Evolutionary conservation across 2,113 vertebrate genomes (phyloP), one percentile per base, ranked within the genome.

Genomic region (Serilophus lunatus): DNA sequence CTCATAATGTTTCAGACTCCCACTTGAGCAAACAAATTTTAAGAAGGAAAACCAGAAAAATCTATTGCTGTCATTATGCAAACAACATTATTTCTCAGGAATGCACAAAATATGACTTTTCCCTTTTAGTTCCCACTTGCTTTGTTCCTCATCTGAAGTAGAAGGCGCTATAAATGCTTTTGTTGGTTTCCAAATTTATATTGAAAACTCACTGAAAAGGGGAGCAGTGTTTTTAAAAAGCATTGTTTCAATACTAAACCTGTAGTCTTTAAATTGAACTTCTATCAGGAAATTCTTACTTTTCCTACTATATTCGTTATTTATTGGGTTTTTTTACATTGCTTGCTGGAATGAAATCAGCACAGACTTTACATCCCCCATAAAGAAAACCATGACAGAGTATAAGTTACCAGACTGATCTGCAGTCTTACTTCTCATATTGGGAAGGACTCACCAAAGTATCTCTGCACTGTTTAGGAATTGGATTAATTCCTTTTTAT

Each of bases 111-210:
- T 23, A 11, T 57, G 91, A 47, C 79, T 64, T 84, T 94, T 78
- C 57, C 14, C 0, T 1, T 71, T 78, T 18, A 35, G 36, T 12
- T 92, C 59, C 44, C 1, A 0, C 33, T 75, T 64, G 47, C 10
- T 84, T 65, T 63, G 18, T 28, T 11, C 1, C 29, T 90, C 45
- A 15, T 80, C 70, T 72, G 53, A 72, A 85, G 61, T 29, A 72
- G 36, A 56, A 82, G 20, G 36, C 0, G 0, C 20, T n/a, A 22
- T 15, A 19, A 56, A 53, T 3, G 3, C 7, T 33, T 81, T 31
- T 65, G 36, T 24, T 83, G 33, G 23, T 63, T 91, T 72, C 54
- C n/a, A 82, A 63, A 40, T 36, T 57, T 40, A 66, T 28, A 53
- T 4, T 49, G 65, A 79, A 78, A 86, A 66, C n/a, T 61, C 12